A percentile compares a stretch with the other conserved stretches of the same genome.
Evolutionary conservation across 2,113 vertebrate species (phyloP).

Genomic region (Oncorhynchus mykiss): DNA sequence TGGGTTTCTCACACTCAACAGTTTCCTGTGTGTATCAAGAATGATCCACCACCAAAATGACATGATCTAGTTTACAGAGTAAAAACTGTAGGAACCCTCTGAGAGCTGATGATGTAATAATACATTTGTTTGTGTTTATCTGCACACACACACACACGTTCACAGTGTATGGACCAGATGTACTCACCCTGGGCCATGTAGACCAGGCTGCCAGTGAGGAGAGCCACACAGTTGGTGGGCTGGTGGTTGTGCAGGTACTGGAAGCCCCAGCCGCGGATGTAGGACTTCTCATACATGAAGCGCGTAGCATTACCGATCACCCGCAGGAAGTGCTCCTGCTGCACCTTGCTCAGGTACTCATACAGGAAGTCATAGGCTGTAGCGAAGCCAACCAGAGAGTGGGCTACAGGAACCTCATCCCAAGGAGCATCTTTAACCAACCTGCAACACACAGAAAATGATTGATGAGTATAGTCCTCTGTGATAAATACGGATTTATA

Average conservation of each 20-base stretch:
- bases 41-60: no score
- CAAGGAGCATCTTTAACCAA: slow-evolving; percentile 96
- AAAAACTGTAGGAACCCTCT: no score
- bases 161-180: not conserved
- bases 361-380: slow-evolving; percentile 97
- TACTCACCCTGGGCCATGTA: slow-evolving; percentile 94
- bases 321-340: slow-evolving; percentile 92
- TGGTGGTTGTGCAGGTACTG: slow-evolving; percentile 99
- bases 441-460: slow-evolving; percentile 71
- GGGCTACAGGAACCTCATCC: slow-evolving; percentile 96
- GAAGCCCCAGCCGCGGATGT: slow-evolving; percentile 93
- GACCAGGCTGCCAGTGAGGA: slow-evolving; percentile 91
- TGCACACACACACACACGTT: not conserved
- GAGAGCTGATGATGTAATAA: not conserved
- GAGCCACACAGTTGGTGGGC: slow-evolving; percentile 97
- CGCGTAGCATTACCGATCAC: slow-evolving; percentile 91
- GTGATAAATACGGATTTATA: not conserved
- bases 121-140: not conserved
- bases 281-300: slow-evolving; percentile 95
- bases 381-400: slow-evolving; percentile 95
- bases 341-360: slow-evolving; percentile 85
- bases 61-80: no score
- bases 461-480: not conserved
- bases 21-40: no score
- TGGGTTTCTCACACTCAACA: no score